phyloP scores from a whole-genome alignment of 2,888 invertebrate genomes.

The Iphiclides podalirius region DNA sequence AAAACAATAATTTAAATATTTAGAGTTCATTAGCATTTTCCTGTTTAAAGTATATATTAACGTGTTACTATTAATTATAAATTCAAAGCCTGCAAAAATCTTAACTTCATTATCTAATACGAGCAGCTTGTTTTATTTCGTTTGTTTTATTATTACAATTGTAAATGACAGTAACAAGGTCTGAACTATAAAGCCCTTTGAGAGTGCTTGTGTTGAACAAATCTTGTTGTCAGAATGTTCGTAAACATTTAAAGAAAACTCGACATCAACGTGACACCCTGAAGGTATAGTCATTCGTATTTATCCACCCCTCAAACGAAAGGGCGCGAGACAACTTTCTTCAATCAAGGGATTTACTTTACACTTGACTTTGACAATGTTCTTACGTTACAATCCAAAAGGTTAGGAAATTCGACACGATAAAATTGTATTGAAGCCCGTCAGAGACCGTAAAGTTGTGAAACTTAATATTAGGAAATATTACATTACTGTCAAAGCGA shows the following conservation, averaged over 20 bases:
- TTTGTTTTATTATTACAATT: no score
- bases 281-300: constrained; percentile 40
- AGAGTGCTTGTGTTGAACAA: constrained; percentile 23
- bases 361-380: constrained; percentile 68
- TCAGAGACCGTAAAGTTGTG: constrained; percentile 34
- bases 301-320: constrained; percentile 53
- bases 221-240: constrained; percentile 35
- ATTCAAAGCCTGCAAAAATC: no score
- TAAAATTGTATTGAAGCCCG: constrained; percentile 45
- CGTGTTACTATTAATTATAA: no score
- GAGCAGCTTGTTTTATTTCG: no score
- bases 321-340: constrained; percentile 55
- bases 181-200: constrained; percentile 19
- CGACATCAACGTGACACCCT: constrained; percentile 52
- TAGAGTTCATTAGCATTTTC: no score
- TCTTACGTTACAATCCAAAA: constrained; percentile 67
- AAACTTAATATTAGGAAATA: constrained; percentile 21
- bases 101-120: no score
- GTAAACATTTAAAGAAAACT: constrained; percentile 47
- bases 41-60: no score
- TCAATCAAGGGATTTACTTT: constrained; percentile 74
- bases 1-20: no score
- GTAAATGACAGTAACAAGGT: no score
- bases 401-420: constrained; percentile 65
- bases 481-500: constrained; percentile 18